Conservation (phyloP, 1,140 invertebrate genomes). For the Formica selysi region DNA sequence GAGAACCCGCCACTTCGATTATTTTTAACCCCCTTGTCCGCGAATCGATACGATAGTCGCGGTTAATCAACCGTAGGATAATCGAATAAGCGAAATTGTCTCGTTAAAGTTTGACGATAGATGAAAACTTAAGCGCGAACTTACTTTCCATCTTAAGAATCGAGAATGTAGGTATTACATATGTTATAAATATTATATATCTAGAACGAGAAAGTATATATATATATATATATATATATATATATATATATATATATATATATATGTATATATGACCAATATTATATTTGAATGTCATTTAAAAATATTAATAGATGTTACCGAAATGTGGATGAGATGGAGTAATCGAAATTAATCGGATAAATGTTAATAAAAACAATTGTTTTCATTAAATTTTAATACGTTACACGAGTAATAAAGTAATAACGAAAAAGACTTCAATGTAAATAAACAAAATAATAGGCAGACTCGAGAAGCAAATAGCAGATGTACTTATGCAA, state of each 20-base stretch:
- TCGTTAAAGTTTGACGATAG: conserved; percentile 13
- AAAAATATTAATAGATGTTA: conserved; percentile 38
- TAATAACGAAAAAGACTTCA: background rate
- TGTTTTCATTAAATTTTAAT: conserved; percentile 21
- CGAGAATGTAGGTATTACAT: background rate
- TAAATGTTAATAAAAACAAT: background rate
- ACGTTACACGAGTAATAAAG: background rate
- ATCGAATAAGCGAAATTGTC: conserved; percentile 40
- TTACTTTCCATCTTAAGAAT: conserved; percentile 33
- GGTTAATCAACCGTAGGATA: conserved; percentile 42
- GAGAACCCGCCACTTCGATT: conserved; percentile 64
- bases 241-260: no score
- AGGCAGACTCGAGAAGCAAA: no score
- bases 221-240: no score
- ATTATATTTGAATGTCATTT: background rate
- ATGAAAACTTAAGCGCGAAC: conserved; percentile 14
- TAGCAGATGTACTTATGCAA: no score
- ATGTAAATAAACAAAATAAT: no score
- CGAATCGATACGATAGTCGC: conserved; percentile 31
- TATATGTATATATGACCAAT: background rate
- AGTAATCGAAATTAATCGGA: background rate
- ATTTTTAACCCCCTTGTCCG: conserved; percentile 48
- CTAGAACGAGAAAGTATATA: background rate
- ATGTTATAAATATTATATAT: background rate
- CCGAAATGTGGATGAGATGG: background rate